These are phyloP conservation scores for Jacana jacana DNA, from an alignment of 2,113 vertebrate genomes.

Conservation along the genomic window DNA sequence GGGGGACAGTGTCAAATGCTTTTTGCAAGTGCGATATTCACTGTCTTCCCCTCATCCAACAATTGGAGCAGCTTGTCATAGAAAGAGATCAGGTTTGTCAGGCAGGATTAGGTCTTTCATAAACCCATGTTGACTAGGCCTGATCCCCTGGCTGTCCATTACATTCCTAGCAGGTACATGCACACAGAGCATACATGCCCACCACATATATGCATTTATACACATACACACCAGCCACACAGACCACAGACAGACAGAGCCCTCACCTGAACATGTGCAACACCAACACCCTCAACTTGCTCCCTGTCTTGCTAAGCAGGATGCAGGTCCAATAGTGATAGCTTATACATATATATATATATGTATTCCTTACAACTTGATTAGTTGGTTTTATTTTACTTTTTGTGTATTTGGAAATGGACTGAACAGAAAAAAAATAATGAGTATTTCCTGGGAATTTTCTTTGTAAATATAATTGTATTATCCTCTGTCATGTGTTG, in stretches of 20 bases:
- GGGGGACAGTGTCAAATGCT: no score
- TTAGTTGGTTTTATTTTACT: background rate
- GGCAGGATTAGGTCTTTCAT: no score
- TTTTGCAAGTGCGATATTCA: no score
- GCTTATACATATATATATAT: no score
- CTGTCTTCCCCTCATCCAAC: no score
- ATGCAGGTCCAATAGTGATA: background rate
- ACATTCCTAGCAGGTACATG: background rate
- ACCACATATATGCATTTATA: background rate
- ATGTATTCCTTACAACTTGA: background rate
- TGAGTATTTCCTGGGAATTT: accelerated
- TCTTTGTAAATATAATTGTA: background rate
- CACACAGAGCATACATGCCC: background rate
- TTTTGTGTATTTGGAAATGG: background rate
- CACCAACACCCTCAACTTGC: background rate
- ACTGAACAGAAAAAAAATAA: background rate
- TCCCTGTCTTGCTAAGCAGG: background rate
- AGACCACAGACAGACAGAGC: background rate
- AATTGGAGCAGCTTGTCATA: no score
- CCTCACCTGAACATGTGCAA: background rate
- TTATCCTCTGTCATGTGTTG: background rate
- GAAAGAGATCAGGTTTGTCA: no score
- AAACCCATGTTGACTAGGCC: no score
- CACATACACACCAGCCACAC: background rate
- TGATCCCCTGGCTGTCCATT: no score